Evolutionary conservation across 2,888 invertebrate species (phyloP).

Genomic region (Yponomeuta plumbellus): DNA sequence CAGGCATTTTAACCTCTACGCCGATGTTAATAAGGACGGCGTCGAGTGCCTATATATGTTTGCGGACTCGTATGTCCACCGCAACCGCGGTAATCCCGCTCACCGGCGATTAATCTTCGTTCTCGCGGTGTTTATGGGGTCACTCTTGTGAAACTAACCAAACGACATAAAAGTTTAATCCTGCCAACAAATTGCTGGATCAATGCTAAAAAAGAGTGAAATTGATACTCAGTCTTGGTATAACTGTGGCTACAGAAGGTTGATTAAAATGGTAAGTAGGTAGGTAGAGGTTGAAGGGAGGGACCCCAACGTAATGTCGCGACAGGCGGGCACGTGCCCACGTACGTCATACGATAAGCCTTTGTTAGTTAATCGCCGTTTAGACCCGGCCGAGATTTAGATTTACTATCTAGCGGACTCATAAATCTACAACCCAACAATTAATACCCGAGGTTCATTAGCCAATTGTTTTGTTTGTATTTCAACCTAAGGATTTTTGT

Average conservation of each 20-base stretch:
- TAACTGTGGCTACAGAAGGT: too few relatives aligned
- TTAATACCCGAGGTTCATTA: neutral
- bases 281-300: neutral
- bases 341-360: conserved; percentile 66
- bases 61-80: conserved; percentile 20
- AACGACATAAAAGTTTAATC: too few relatives aligned
- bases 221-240: too few relatives aligned
- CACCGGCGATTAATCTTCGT: conserved; percentile 37
- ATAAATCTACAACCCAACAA: neutral
- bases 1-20: neutral
- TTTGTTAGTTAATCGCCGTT: conserved; percentile 56
- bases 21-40: conserved; percentile 1
- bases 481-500: neutral
- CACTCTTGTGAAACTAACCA: neutral
- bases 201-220: too few relatives aligned
- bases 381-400: conserved; percentile 10
- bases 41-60: neutral
- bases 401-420: conserved; percentile 9
- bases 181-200: too few relatives aligned
- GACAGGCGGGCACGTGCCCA: conserved; percentile 58
- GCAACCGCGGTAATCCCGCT: conserved; percentile 29
- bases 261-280: too few relatives aligned
- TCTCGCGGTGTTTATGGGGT: conserved; percentile 20
- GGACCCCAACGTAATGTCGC: neutral
- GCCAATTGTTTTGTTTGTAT: neutral